Conservation (phyloP, 2,113 vertebrate genomes). For the Petrocephalus microphthalmus region DNA sequence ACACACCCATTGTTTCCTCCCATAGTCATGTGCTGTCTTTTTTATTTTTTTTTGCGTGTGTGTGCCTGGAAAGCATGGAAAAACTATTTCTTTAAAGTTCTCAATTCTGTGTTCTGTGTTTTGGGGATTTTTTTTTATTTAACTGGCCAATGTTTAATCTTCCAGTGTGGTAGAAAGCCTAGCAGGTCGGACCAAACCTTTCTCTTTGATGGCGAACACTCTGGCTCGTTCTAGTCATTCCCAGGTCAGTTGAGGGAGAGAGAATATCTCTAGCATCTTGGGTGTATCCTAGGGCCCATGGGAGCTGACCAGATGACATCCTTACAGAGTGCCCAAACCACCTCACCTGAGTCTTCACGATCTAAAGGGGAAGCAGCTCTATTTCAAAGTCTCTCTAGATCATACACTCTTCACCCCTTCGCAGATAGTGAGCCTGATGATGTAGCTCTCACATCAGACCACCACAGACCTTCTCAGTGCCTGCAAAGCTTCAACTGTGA, state of each 20-base stretch:
- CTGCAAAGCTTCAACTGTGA: neutral
- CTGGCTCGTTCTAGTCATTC: neutral
- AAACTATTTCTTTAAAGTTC: neutral
- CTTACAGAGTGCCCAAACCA: neutral
- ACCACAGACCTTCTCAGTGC: no score
- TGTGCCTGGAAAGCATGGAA: neutral
- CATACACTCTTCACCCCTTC: no score
- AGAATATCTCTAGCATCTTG: no score
- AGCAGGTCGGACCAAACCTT: neutral
- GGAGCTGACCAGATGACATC: neutral
- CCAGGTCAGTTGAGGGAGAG: neutral
- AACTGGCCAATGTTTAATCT: neutral
- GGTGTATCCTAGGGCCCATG: neutral
- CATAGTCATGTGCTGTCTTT: neutral
- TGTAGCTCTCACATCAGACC: neutral
- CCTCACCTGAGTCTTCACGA: neutral
- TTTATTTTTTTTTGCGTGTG: neutral
- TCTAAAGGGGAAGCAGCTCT: neutral
- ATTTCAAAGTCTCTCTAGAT: neutral
- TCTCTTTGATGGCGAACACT: no score
- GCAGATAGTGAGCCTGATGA: neutral
- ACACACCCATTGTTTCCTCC: neutral
- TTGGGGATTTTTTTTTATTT: neutral
- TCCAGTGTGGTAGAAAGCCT: neutral
- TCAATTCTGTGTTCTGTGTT: neutral